phyloP scores from a whole-genome alignment of 2,797 vertebrate genomes.

The Enteromius paludinosus region DNA sequence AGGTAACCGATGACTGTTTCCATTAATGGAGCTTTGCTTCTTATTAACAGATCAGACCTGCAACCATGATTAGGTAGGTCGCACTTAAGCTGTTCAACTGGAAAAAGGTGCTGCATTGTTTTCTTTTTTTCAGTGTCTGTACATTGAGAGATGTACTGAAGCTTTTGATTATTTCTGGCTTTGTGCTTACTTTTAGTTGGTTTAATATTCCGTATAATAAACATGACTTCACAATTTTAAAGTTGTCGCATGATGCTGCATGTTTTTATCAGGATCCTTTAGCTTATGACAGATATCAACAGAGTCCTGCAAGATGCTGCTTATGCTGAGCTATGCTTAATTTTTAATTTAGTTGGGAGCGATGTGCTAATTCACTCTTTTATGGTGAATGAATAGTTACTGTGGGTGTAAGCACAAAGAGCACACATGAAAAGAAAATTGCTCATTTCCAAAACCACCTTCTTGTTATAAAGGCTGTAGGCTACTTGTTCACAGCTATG shows the following conservation, averaged over 20 bases:
- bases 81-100: conserved; percentile 42
- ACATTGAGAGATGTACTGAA: conserved; percentile 6
- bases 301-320: background rate
- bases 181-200: background rate
- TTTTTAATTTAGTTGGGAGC: background rate
- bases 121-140: conserved; percentile 24
- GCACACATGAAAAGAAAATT: conserved; percentile 24
- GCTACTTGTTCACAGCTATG: conserved; percentile 21
- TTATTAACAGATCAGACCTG: conserved; percentile 61
- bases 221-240: background rate
- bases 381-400: conserved; percentile 22
- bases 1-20: conserved; percentile 68
- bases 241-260: background rate
- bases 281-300: background rate
- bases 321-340: conserved; percentile 9
- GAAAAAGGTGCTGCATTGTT: conserved; percentile 42
- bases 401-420: conserved; percentile 24
- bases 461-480: conserved; percentile 9
- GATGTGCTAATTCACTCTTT: conserved; percentile 25
- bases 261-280: background rate
- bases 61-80: conserved; percentile 59
- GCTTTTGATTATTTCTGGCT: conserved; percentile 27
- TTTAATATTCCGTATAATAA: background rate
- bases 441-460: conserved; percentile 14
- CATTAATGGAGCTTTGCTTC: conserved; percentile 69